Evolutionary conservation across 2,888 invertebrate species (phyloP).

Genomic region (Xestia xanthographa): DNA sequence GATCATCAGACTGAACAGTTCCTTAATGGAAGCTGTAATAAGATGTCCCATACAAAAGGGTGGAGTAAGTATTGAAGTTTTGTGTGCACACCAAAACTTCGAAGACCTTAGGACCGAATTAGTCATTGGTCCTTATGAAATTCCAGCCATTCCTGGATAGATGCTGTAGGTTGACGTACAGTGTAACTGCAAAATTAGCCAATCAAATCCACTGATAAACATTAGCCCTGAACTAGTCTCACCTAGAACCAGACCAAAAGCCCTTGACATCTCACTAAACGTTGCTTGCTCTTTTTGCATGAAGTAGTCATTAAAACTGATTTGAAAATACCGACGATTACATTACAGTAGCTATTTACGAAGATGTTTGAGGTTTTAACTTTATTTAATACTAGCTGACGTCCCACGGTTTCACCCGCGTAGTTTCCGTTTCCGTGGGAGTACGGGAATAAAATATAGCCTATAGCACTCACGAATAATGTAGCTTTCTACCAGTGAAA

Average conservation of each 20-base stretch:
- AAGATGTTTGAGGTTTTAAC: constrained; percentile 6
- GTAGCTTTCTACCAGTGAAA: no score
- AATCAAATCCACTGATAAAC: not conserved
- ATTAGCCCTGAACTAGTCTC: constrained; percentile 23
- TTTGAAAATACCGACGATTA: constrained; percentile 29
- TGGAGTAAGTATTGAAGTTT: not conserved
- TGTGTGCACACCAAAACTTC: not conserved
- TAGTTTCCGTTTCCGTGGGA: no score
- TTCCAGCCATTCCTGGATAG: not conserved
- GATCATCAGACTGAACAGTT: not conserved
- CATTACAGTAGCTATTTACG: constrained; percentile 8
- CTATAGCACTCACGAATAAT: no score
- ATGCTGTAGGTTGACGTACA: not conserved
- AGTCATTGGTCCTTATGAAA: not conserved
- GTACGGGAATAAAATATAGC: no score
- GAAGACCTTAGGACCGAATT: not conserved
- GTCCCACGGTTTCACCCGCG: no score
- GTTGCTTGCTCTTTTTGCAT: constrained; percentile 23
- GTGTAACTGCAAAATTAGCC: not conserved
- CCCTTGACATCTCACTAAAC: constrained; percentile 41
- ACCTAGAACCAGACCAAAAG: constrained; percentile 35
- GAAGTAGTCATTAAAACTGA: constrained; percentile 22
- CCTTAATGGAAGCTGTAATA: not conserved
- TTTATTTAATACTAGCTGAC: not conserved
- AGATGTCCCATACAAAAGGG: not conserved